Evolutionary conservation across 2,888 invertebrate genomes (phyloP).

Genomic region (Aphodius sticticus): DNA sequence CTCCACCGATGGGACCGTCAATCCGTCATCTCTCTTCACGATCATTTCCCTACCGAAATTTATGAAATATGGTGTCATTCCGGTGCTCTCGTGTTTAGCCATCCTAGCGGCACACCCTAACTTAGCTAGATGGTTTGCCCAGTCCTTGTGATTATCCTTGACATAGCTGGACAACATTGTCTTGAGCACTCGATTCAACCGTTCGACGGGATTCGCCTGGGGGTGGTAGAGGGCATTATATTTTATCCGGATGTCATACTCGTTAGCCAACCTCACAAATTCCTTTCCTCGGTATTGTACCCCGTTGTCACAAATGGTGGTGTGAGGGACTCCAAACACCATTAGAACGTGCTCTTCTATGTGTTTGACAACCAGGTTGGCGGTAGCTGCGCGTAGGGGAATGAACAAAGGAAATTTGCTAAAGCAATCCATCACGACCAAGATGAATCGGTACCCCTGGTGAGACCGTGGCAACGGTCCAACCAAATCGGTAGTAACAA

Average conservation of each 20-base stretch:
- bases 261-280: slow-evolving; percentile 29
- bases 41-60: too few relatives aligned
- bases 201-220: too few relatives aligned
- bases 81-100: too few relatives aligned
- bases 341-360: slow-evolving; percentile 44
- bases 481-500: slow-evolving; percentile 40
- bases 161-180: slow-evolving; percentile 35
- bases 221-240: slow-evolving; percentile 44
- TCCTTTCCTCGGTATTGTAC: slow-evolving; percentile 41
- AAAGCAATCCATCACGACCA: slow-evolving; percentile 41
- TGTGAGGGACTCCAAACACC: slow-evolving; percentile 45
- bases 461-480: slow-evolving; percentile 34
- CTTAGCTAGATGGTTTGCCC: too few relatives aligned
- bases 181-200: too few relatives aligned
- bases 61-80: too few relatives aligned
- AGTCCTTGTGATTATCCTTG: slow-evolving; percentile 36
- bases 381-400: slow-evolving; percentile 42
- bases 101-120: too few relatives aligned
- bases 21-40: too few relatives aligned
- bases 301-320: slow-evolving; percentile 47
- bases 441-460: slow-evolving; percentile 30
- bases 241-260: slow-evolving; percentile 38
- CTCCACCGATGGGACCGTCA: slow-evolving; percentile 27
- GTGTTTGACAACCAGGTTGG: slow-evolving; percentile 29
- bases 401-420: slow-evolving; percentile 43